These are phyloP conservation scores for Falco cherrug DNA, from an alignment of 2,797 vertebrate genomes.

Conservation along the genomic window DNA sequence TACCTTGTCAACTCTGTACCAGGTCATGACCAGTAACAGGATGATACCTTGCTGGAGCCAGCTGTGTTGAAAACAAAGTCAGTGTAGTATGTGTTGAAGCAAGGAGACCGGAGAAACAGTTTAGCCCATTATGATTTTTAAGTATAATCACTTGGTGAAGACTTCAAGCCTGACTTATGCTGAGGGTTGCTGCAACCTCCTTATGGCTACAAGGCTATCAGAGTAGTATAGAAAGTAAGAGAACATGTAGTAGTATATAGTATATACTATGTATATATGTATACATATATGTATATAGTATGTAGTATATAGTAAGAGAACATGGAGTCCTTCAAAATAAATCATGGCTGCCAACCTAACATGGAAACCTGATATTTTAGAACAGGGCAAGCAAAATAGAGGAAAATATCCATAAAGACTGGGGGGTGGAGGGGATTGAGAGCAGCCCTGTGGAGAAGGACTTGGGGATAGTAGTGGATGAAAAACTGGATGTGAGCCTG, in stretches of 20 bases:
- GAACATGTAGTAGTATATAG: too few relatives aligned
- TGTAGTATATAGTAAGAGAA: neutral
- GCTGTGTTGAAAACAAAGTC: neutral
- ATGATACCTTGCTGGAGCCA: neutral
- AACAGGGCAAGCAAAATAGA: neutral
- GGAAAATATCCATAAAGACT: neutral
- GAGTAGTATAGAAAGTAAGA: neutral
- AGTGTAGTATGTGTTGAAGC: neutral
- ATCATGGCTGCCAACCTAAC: neutral
- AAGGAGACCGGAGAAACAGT: neutral
- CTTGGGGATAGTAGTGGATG: neutral
- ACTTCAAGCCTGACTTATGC: neutral
- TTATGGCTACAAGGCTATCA: neutral
- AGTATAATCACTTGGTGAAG: neutral
- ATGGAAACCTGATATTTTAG: neutral
- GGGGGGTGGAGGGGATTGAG: neutral
- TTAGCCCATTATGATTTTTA: neutral
- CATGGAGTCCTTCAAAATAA: neutral
- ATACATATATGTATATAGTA: too few relatives aligned
- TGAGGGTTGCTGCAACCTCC: neutral
- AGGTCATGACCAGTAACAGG: constrained; percentile 37
- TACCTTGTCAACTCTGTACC: constrained; percentile 21
- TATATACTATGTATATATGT: too few relatives aligned
- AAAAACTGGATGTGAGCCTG: too few relatives aligned
- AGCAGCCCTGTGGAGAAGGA: neutral